These are phyloP conservation scores for Volucella bombylans DNA, from an alignment of 2,888 invertebrate species.

Conservation along the genomic window DNA sequence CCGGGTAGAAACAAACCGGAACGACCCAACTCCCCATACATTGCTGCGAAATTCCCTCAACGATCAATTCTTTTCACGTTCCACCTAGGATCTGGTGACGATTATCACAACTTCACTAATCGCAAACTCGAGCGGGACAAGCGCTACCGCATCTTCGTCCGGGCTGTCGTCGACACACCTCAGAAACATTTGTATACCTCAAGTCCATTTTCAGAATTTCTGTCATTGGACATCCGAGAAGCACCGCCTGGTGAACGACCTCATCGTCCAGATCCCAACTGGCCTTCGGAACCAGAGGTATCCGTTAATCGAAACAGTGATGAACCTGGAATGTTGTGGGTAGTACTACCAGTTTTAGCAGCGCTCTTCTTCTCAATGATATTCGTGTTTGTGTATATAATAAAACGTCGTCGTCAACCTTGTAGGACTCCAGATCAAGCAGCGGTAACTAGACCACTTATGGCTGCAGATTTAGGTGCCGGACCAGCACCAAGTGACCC, in stretches of 20 bases:
- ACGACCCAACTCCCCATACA: constrained; percentile 92
- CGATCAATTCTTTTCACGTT: constrained; percentile 96
- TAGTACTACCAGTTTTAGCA: constrained; percentile 94
- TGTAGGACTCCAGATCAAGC: constrained; percentile 96
- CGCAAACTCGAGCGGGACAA: constrained; percentile 91
- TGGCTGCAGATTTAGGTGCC: constrained; percentile 92
- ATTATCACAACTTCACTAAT: constrained; percentile 94
- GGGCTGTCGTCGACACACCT: constrained; percentile 96
- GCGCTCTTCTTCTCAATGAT: constrained; percentile 92
- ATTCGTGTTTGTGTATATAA: constrained; percentile 90
- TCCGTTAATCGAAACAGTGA: constrained; percentile 91
- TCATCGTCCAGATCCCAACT: constrained; percentile 91
- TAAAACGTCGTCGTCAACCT: constrained; percentile 91
- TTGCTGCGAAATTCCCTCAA: constrained; percentile 96
- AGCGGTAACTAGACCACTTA: constrained; percentile 93
- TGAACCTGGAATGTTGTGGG: constrained; percentile 95
- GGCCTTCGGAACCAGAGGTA: constrained; percentile 88
- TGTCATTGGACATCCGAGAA: constrained; percentile 94
- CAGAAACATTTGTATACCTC: constrained; percentile 97
- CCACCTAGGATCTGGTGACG: constrained; percentile 94
- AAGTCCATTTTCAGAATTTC: constrained; percentile 94
- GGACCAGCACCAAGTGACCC: constrained; percentile 95
- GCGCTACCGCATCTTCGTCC: constrained; percentile 94
- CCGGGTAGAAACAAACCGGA: constrained; percentile 88
- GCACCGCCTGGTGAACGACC: constrained; percentile 93